A percentile compares a stretch with the other conserved stretches of the same genome.
These are phyloP conservation scores for Vireo altiloquus DNA, from an alignment of 2,113 vertebrate genomes.

Conservation along the genomic window DNA sequence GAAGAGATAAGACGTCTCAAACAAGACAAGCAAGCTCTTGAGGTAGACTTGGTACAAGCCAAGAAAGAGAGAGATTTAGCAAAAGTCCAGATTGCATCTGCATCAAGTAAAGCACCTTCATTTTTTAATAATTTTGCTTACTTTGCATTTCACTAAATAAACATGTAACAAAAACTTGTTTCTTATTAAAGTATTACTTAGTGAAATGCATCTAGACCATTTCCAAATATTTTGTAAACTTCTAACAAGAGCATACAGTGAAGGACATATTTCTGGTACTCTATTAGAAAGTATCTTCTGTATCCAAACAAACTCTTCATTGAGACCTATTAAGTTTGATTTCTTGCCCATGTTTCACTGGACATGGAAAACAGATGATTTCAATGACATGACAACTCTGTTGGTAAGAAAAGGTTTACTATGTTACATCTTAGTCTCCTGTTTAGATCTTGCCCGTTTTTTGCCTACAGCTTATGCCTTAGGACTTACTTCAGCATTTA, in stretches of 20 bases:
- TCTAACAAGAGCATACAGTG: neutral
- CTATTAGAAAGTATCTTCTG: neutral
- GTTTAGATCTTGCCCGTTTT: neutral
- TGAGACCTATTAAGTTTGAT: neutral
- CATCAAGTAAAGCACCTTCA: conserved; percentile 72
- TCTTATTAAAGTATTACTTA: neutral
- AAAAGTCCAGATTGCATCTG: conserved; percentile 71
- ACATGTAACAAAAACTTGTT: neutral
- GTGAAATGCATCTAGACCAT: neutral
- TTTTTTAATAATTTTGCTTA: neutral
- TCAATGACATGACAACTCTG: neutral
- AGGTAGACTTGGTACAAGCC: conserved; percentile 81
- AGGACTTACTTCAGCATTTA: neutral
- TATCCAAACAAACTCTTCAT: neutral
- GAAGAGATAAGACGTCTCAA: conserved; percentile 80
- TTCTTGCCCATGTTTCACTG: neutral
- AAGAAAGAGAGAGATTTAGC: conserved; percentile 84
- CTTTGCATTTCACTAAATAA: neutral
- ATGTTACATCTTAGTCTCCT: neutral
- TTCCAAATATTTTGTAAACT: neutral
- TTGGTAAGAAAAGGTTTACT: neutral
- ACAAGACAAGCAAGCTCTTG: conserved; percentile 86
- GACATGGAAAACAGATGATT: neutral
- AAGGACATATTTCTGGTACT: neutral
- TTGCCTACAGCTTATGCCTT: neutral